phyloP scores from a whole-genome alignment of 2,888 invertebrate species.

The Ormyrus pomaceus region DNA sequence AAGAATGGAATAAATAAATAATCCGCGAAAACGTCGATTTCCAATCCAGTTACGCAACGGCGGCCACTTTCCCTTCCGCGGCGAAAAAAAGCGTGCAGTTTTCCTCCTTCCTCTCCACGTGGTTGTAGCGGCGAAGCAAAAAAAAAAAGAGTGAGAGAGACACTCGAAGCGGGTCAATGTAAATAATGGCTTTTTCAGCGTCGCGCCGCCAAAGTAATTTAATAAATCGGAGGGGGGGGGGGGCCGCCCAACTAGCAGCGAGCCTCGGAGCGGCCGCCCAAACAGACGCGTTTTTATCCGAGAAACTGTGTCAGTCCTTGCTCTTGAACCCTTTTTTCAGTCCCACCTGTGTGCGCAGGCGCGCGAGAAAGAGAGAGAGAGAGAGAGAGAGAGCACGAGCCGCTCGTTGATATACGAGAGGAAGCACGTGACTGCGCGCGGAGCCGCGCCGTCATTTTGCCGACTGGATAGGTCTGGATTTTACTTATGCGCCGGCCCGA shows the following conservation, averaged over 20 bases:
- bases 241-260: background rate
- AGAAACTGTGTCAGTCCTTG: constrained; percentile 56
- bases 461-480: background rate
- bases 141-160: background rate
- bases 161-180: constrained; percentile 47
- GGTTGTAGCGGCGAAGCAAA: background rate
- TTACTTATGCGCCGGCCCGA: background rate
- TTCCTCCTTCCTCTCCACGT: constrained; percentile 5
- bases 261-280: constrained; percentile 1
- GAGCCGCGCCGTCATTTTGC: constrained; percentile 19
- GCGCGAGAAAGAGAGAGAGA: background rate
- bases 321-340: constrained; percentile 55
- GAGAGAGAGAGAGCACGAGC: no score
- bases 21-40: background rate
- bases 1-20: no score
- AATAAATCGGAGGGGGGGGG: constrained; percentile 42
- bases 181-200: constrained; percentile 40
- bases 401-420: no score
- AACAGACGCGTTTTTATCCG: constrained; percentile 50
- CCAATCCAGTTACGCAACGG: constrained; percentile 30
- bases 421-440: constrained; percentile 30
- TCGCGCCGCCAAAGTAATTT: constrained; percentile 32
- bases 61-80: constrained; percentile 46
- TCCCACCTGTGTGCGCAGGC: constrained; percentile 22
- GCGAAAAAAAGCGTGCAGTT: constrained; percentile 6